Percentiles rank a stretch among this genome's conserved stretches.
phyloP scores from a whole-genome alignment of 2,888 invertebrate genomes.

The Agelastica alni region DNA sequence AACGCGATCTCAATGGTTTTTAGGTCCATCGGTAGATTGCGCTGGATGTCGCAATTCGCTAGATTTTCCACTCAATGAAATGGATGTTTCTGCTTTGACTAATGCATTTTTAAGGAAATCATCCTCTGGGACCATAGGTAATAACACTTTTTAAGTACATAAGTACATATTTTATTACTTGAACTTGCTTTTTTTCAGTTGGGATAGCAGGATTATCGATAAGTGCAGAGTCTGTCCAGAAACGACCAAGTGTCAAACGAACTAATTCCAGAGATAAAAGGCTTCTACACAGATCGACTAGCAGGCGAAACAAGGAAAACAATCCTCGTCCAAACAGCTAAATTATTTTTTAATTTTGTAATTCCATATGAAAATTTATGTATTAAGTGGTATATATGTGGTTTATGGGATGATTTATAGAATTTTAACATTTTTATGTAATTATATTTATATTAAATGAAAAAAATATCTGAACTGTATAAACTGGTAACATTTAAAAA shows the following conservation, averaged over 20 bases:
- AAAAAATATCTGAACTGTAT: constrained; percentile 19
- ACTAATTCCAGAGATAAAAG: constrained; percentile 61
- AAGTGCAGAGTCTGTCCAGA: constrained; percentile 67
- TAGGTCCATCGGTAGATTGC: constrained; percentile 68
- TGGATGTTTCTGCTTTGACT: constrained; percentile 54
- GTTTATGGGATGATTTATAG: constrained; percentile 12
- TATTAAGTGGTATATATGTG: constrained; percentile 22
- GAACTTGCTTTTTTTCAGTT: constrained; percentile 49
- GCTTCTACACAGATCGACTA: constrained; percentile 60
- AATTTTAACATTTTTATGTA: constrained; percentile 22
- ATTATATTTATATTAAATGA: constrained; percentile 19
- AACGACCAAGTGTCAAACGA: constrained; percentile 62
- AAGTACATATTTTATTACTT: neutral
- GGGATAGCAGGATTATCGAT: constrained; percentile 65
- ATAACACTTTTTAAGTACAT: neutral
- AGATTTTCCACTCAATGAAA: constrained; percentile 56
- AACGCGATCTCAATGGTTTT: constrained; percentile 97
- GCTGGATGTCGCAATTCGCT: constrained; percentile 56
- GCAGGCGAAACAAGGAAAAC: constrained; percentile 64
- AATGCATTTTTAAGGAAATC: constrained; percentile 57
- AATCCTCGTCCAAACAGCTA: constrained; percentile 57
- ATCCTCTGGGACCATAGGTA: constrained; percentile 64
- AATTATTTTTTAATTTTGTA: constrained; percentile 34
- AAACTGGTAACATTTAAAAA: constrained; percentile 19
- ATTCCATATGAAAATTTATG: constrained; percentile 49